These are phyloP conservation scores for Cinara cedri DNA, from an alignment of 2,888 invertebrate species.

Conservation along the genomic window DNA sequence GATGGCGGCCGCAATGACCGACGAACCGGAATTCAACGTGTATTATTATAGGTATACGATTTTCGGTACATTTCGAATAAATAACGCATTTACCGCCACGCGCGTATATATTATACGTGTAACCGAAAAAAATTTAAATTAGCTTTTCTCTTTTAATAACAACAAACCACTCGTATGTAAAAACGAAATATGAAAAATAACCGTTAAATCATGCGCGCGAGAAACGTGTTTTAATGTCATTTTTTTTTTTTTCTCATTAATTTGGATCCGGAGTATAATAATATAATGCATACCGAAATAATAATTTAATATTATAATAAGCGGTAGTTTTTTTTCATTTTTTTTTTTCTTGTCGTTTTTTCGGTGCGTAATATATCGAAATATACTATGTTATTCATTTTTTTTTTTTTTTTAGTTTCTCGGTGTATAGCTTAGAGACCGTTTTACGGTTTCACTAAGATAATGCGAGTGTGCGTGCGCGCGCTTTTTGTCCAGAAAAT, in stretches of 20 bases:
- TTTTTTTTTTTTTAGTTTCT: too few species aligned
- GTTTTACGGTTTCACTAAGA: too few species aligned
- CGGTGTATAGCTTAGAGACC: too few species aligned
- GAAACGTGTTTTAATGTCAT: conserved; percentile 54
- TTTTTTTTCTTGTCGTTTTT: too few species aligned
- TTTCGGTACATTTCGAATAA: conserved; percentile 39
- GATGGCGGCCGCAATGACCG: conserved; percentile 12
- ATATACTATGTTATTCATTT: too few species aligned
- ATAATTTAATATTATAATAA: background rate
- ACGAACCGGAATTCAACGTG: conserved; percentile 41
- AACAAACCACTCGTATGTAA: conserved; percentile 33
- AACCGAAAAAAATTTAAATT: conserved; percentile 49
- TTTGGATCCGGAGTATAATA: conserved; percentile 12
- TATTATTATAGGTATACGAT: background rate
- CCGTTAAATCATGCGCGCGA: conserved; percentile 36
- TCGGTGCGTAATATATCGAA: too few species aligned
- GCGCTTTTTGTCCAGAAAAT: too few species aligned
- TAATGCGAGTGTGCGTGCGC: too few species aligned
- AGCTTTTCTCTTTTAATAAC: conserved; percentile 51
- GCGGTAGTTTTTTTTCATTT: conserved; percentile 16
- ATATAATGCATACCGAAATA: conserved; percentile 5
- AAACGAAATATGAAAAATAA: conserved; percentile 33
- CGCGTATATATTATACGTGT: background rate
- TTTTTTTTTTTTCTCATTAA: conserved; percentile 33
- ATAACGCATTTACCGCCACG: conserved; percentile 33